Conservation (phyloP, 2,113 vertebrate species). For the Diphyllodes magnificus region DNA sequence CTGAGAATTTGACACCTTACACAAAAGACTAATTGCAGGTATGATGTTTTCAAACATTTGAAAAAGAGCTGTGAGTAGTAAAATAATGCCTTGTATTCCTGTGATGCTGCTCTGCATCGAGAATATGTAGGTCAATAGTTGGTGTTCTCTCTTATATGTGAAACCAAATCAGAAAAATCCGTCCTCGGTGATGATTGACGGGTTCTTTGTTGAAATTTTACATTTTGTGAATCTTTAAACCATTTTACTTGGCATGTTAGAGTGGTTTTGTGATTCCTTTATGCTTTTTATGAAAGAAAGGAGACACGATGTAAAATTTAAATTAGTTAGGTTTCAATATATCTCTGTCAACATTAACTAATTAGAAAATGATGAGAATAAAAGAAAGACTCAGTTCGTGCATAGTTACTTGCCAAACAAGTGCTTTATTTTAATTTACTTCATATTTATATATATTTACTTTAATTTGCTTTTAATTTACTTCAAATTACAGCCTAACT, state of each 20-base stretch:
- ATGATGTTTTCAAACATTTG: background rate
- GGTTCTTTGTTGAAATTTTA: background rate
- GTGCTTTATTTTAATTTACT: background rate
- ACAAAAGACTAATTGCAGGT: background rate
- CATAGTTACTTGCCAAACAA: background rate
- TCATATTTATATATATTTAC: background rate
- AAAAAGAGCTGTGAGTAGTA: background rate
- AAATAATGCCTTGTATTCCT: background rate
- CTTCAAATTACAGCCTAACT: background rate
- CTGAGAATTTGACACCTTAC: background rate
- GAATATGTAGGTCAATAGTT: background rate
- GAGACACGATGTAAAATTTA: background rate
- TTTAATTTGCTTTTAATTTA: background rate
- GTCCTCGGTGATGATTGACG: background rate
- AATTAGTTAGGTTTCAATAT: background rate
- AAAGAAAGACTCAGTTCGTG: background rate
- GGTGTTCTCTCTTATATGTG: background rate
- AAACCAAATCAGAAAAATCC: background rate
- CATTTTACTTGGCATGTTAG: background rate
- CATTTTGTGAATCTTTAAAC: background rate
- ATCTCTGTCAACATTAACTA: background rate
- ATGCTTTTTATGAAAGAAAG: background rate
- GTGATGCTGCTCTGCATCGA: background rate
- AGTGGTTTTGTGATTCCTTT: background rate
- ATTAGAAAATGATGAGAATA: background rate